A percentile compares a stretch with the other conserved stretches of the same genome.
phyloP scores from a whole-genome alignment of 37 sponge, comb jelly and placozoan genomes.

The Corticium candelabrum region DNA sequence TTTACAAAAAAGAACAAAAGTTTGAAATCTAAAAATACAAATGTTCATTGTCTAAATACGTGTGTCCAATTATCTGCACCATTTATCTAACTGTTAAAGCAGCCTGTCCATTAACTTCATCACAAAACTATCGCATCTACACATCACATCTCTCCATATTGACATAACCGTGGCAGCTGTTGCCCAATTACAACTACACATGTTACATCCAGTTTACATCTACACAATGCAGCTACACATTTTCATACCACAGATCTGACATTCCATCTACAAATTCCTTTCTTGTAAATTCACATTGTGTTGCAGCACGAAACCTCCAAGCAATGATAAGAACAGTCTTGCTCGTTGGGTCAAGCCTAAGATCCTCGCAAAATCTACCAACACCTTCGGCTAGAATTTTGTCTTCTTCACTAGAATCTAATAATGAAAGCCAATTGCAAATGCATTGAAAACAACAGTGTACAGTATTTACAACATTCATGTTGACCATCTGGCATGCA shows the following conservation, averaged over 20 bases:
- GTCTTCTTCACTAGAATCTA: conserved; percentile 82
- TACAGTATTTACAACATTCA: background rate
- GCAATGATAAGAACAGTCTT: conserved; percentile 77
- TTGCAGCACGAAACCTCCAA: conserved; percentile 83
- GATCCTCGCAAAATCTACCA: conserved; percentile 65
- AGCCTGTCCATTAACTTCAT: background rate
- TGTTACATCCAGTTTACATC: background rate
- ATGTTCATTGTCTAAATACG: no score
- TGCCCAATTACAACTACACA: background rate
- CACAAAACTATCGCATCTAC: background rate
- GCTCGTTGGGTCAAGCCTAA: conserved; percentile 65
- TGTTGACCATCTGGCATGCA: no score
- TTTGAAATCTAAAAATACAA: no score
- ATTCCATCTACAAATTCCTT: conserved; percentile 87
- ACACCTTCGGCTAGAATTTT: conserved; percentile 88
- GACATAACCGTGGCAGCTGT: background rate
- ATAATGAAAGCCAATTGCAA: background rate
- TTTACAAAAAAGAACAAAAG: no score
- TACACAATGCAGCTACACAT: no score
- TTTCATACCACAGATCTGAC: conserved; percentile 69
- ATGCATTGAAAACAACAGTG: background rate
- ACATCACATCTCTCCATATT: background rate
- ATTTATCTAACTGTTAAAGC: no score
- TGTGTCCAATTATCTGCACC: no score
- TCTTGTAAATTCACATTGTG: conserved; percentile 82